Evolutionary conservation across 2,797 vertebrate species (phyloP).

Genomic region (Ambastaia sidthimunki): DNA sequence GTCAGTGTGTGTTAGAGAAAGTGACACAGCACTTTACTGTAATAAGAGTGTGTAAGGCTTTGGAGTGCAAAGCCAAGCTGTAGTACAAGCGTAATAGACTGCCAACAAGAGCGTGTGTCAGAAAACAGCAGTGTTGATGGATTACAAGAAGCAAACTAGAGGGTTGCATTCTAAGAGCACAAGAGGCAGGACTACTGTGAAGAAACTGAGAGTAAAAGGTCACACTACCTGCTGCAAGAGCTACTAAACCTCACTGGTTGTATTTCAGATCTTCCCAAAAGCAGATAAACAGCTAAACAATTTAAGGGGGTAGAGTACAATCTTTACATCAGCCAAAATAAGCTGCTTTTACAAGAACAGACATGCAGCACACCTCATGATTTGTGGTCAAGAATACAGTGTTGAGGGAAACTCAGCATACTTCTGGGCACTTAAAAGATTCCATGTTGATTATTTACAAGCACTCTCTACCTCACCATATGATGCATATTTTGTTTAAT

Average conservation of each 20-base stretch:
- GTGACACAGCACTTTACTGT: constrained; percentile 19
- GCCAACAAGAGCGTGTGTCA: constrained; percentile 15
- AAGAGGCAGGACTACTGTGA: not conserved
- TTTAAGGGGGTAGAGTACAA: not conserved
- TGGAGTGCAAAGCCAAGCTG: not conserved
- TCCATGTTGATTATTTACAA: constrained; percentile 81
- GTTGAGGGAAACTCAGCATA: constrained; percentile 59
- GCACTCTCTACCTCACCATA: constrained; percentile 77
- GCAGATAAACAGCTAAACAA: not conserved
- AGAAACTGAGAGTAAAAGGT: not conserved
- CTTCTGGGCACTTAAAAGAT: constrained; percentile 74
- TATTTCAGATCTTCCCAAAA: not conserved
- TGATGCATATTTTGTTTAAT: constrained; percentile 81
- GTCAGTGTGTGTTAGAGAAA: constrained; percentile 28
- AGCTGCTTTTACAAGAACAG: constrained; percentile 47
- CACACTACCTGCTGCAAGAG: not conserved
- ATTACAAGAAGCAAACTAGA: constrained; percentile 23
- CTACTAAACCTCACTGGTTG: not conserved
- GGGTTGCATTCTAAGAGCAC: constrained; percentile 5
- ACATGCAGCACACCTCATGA: constrained; percentile 48
- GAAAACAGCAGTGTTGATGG: constrained; percentile 27
- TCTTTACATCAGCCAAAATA: constrained; percentile 4
- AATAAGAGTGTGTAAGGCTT: constrained; percentile 19
- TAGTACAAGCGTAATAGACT: constrained; percentile 20
- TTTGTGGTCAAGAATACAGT: constrained; percentile 71